A percentile compares a stretch with the other conserved stretches of the same genome.
These are phyloP conservation scores for Diuraphis noxia DNA, from an alignment of 1,140 invertebrate species.

Conservation along the genomic window DNA sequence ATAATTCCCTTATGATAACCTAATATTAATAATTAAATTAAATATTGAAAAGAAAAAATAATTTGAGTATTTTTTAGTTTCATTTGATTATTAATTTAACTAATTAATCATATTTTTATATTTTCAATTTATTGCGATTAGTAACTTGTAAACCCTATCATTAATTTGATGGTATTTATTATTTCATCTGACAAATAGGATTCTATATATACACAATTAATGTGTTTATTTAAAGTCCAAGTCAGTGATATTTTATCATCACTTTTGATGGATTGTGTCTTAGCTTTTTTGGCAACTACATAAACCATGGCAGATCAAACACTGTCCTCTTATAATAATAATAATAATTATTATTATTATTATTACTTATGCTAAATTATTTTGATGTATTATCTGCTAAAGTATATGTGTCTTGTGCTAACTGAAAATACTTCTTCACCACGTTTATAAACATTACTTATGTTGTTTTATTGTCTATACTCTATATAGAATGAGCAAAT, in stretches of 20 bases:
- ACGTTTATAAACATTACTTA: constrained; percentile 7
- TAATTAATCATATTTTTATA: background rate
- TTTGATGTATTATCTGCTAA: constrained; percentile 14
- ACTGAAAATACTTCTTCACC: constrained; percentile 29
- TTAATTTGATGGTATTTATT: constrained; percentile 32
- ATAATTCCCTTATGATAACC: no score
- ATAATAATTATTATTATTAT: background rate
- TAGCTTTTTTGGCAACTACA: constrained; percentile 17
- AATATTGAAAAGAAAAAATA: no score
- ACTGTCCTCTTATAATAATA: background rate
- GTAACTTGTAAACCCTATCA: constrained; percentile 17
- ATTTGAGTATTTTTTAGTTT: no score
- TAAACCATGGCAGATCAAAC: constrained; percentile 26
- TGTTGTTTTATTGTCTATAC: constrained; percentile 38
- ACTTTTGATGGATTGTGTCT: constrained; percentile 37
- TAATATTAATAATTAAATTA: no score
- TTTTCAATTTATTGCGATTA: background rate
- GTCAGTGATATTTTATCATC: constrained; percentile 39
- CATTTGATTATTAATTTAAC: no score
- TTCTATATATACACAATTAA: background rate
- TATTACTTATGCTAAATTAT: background rate
- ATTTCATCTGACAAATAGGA: background rate
- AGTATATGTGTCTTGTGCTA: constrained; percentile 23
- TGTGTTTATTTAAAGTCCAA: constrained; percentile 9
- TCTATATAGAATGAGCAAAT: background rate